Conservation (phyloP, 2,888 invertebrate genomes). For the Arrhopalites spinosus region DNA sequence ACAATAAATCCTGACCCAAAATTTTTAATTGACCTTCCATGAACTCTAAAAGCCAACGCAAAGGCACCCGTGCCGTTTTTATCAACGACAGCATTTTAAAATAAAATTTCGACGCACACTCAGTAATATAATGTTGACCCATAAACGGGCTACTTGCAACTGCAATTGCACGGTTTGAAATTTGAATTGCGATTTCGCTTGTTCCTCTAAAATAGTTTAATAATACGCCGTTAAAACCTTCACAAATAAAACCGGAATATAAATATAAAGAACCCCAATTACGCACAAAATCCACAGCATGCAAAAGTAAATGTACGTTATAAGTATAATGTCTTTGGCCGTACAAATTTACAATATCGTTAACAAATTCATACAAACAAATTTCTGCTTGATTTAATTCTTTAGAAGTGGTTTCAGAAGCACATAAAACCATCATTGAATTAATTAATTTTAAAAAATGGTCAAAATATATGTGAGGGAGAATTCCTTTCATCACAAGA, state of each 20-base stretch:
- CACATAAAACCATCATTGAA: constrained; percentile 14
- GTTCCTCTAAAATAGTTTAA: not conserved
- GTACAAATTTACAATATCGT: constrained; percentile 30
- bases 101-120: no score
- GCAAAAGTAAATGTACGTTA: constrained; percentile 43
- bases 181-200: not conserved
- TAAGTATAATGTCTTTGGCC: constrained; percentile 31
- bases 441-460: constrained; percentile 33
- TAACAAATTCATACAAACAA: constrained; percentile 25
- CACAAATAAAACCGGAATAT: constrained; percentile 43
- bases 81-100: no score
- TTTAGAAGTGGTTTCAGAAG: not conserved
- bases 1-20: no score
- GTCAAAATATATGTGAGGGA: constrained; percentile 19
- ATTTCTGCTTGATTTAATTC: not conserved
- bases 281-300: constrained; percentile 33
- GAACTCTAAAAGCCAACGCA: no score
- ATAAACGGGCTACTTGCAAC: no score
- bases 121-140: no score
- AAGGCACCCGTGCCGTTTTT: no score
- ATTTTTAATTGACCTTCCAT: no score
- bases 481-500: constrained; percentile 32
- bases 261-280: constrained; percentile 46
- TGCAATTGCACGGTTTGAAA: not conserved
- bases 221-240: constrained; percentile 38